Conservation (phyloP, 2,113 vertebrate species). For the Xenopus laevis region DNA sequence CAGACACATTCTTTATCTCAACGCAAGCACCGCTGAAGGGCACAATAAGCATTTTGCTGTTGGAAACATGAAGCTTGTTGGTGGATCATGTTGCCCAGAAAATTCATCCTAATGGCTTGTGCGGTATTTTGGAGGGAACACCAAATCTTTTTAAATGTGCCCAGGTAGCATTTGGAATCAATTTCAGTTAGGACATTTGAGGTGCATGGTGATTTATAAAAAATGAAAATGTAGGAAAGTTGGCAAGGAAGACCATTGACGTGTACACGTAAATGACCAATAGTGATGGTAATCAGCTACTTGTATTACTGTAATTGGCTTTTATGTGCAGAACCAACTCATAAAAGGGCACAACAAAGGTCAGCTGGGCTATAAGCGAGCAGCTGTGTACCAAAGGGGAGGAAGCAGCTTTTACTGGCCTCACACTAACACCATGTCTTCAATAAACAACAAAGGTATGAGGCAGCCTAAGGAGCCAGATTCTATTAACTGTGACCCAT, state of each 20-base stretch:
- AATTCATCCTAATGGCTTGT: background rate
- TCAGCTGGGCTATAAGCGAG: constrained; percentile 35
- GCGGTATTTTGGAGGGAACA: too few relatives aligned
- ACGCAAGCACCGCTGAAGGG: too few relatives aligned
- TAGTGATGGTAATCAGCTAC: constrained; percentile 12
- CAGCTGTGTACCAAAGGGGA: constrained; percentile 42
- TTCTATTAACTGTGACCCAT: constrained; percentile 24
- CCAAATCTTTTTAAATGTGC: background rate
- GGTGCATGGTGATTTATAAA: background rate
- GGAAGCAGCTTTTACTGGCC: background rate
- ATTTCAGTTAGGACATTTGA: too few relatives aligned
- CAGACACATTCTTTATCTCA: too few relatives aligned
- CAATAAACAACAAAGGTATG: background rate
- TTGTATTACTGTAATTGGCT: constrained; percentile 48
- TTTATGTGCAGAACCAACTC: constrained; percentile 27
- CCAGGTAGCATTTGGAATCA: too few relatives aligned
- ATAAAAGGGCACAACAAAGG: constrained; percentile 22
- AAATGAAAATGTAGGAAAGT: background rate
- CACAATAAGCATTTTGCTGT: too few relatives aligned
- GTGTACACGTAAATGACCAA: background rate
- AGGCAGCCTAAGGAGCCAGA: background rate
- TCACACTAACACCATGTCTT: background rate
- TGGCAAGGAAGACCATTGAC: background rate
- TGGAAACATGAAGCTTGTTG: too few relatives aligned
- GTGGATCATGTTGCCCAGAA: too few relatives aligned